phyloP scores from a whole-genome alignment of 37 sponge, comb jelly and placozoan species.

The Lycopodina hypogea region DNA sequence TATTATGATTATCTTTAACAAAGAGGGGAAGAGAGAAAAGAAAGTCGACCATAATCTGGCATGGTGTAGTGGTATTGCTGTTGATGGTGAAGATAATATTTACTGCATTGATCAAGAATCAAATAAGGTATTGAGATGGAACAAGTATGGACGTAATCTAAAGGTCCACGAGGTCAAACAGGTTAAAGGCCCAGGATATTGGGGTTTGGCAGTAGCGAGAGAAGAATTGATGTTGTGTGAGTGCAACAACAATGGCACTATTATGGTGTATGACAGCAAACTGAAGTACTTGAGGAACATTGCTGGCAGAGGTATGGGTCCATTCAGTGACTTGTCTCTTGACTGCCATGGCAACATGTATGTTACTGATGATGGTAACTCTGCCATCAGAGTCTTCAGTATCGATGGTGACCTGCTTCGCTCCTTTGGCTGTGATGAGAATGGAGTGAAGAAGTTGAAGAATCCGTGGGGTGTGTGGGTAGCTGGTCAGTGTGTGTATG shows the following conservation, averaged over 20 bases:
- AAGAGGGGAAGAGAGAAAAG: slow-evolving; percentile 8
- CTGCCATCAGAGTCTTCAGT: not conserved
- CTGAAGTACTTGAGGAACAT: not conserved
- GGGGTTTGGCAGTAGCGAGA: not conserved
- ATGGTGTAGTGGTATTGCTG: slow-evolving; percentile 1
- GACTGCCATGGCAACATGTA: slow-evolving; percentile 19
- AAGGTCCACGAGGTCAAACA: not conserved
- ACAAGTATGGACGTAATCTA: not conserved
- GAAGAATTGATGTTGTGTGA: not conserved
- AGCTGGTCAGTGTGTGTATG: slow-evolving; percentile 23
- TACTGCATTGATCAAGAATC: slow-evolving; percentile 7
- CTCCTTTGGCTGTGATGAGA: too few species aligned
- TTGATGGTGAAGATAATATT: slow-evolving; percentile 9
- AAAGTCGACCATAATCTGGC: not conserved
- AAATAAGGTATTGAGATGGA: not conserved
- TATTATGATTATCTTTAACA: not conserved
- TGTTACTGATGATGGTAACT: slow-evolving; percentile 11
- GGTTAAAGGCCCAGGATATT: not conserved
- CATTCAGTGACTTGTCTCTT: not conserved
- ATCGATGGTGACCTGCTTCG: not conserved
- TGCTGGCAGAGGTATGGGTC: not conserved
- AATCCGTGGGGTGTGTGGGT: not conserved
- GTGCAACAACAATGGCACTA: not conserved
- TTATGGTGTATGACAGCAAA: not conserved
- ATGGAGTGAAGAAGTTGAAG: not conserved